Conservation (phyloP, 1,140 invertebrate genomes). For the Whitmania pigra region DNA sequence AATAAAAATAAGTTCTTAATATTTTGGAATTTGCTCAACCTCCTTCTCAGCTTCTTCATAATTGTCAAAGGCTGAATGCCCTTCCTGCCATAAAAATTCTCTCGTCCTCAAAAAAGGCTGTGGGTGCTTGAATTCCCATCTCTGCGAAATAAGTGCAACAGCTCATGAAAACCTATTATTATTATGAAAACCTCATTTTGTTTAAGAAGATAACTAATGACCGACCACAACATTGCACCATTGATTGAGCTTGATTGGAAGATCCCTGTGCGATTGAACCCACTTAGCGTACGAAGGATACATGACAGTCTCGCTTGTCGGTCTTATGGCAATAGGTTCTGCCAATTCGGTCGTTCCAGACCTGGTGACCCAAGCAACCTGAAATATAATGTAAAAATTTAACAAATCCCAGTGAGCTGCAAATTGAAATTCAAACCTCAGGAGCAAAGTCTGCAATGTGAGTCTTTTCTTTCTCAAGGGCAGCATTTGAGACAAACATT, state of each 20-base stretch:
- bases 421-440: constrained; percentile 51
- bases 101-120: constrained; percentile 92
- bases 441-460: constrained; percentile 98
- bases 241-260: constrained; percentile 90
- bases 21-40: constrained; percentile 44
- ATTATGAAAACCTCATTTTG: too few relatives aligned
- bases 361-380: constrained; percentile 95
- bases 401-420: neutral
- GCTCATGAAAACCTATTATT: neutral
- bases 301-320: constrained; percentile 98
- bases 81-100: constrained; percentile 99
- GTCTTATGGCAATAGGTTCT: constrained; percentile 91
- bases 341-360: constrained; percentile 84
- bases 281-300: constrained; percentile 96
- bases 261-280: constrained; percentile 92
- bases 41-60: constrained; percentile 74
- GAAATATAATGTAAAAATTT: constrained; percentile 24
- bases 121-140: constrained; percentile 99
- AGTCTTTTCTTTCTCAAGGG: constrained; percentile 83
- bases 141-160: constrained; percentile 45
- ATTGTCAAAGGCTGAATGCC: constrained; percentile 81
- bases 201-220: constrained; percentile 18
- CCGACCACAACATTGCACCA: constrained; percentile 93
- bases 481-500: constrained; percentile 82
- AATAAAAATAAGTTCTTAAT: neutral